These are phyloP conservation scores for Drosophila multiciliata DNA, from an alignment of 2,888 invertebrate species.

Conservation along the genomic window DNA sequence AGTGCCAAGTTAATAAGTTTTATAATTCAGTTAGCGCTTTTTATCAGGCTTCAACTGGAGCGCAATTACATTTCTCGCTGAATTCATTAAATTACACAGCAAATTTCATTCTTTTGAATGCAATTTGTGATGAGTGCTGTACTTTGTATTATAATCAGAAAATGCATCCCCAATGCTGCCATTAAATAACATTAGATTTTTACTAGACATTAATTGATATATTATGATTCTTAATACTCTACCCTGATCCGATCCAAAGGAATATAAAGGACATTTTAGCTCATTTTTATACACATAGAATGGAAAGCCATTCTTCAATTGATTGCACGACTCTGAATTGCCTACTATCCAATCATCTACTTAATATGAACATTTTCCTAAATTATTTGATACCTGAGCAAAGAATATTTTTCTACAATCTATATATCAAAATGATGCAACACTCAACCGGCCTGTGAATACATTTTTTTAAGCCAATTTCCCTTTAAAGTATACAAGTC, in stretches of 20 bases:
- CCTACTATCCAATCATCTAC: background rate
- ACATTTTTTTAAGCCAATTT: background rate
- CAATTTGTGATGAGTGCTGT: background rate
- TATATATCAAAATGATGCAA: background rate
- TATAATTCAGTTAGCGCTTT: slow-evolving; percentile 49
- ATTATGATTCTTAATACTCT: background rate
- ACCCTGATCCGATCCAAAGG: background rate
- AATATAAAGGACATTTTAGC: background rate
- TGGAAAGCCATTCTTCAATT: background rate
- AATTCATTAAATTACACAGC: slow-evolving; percentile 26
- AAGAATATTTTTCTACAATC: background rate
- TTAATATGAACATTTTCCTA: background rate
- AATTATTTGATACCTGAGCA: background rate
- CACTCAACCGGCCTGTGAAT: background rate
- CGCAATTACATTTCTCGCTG: slow-evolving; percentile 23
- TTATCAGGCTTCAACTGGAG: slow-evolving; percentile 23
- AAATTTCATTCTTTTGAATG: slow-evolving; percentile 18
- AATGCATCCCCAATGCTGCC: too few species aligned
- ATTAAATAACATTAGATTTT: slow-evolving; percentile 5
- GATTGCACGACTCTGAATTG: background rate
- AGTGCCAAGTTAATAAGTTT: slow-evolving; percentile 34
- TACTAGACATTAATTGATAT: slow-evolving; percentile 6
- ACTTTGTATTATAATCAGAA: background rate
- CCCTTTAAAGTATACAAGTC: slow-evolving; percentile 30
- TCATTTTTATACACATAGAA: background rate